These are phyloP conservation scores for Peromyscus californicus DNA, from an alignment of 2,113 vertebrate species.

Conservation along the genomic window DNA sequence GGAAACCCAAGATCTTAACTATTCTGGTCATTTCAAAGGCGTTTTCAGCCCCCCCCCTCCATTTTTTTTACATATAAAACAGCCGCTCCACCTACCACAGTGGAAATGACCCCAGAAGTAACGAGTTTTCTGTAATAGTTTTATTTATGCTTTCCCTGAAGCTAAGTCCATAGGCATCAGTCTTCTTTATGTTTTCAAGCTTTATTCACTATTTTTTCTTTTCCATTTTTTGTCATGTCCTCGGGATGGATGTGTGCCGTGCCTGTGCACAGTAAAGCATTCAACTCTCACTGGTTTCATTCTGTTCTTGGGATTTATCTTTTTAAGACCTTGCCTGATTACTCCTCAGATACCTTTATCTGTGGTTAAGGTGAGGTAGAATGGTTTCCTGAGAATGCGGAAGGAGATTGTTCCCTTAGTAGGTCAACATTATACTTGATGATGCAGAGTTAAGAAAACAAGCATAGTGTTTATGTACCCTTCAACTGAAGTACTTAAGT, in stretches of 20 bases:
- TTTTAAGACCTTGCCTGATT: slow-evolving; percentile 40
- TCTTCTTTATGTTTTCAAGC: background rate
- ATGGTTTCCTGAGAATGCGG: background rate
- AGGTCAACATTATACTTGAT: slow-evolving; percentile 42
- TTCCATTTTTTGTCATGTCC: background rate
- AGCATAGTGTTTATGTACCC: slow-evolving; percentile 1
- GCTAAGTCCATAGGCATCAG: background rate
- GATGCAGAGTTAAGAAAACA: slow-evolving; percentile 53
- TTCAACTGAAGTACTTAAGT: slow-evolving; percentile 40
- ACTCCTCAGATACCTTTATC: slow-evolving; percentile 29
- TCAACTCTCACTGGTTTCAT: background rate
- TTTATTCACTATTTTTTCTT: background rate
- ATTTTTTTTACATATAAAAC: background rate
- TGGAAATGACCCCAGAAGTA: background rate
- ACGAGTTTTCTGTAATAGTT: background rate
- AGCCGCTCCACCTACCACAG: background rate
- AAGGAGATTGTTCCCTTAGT: background rate
- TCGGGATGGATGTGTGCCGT: background rate
- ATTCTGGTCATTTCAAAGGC: background rate
- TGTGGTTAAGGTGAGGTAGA: background rate
- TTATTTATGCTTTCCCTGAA: background rate
- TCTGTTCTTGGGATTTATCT: slow-evolving; percentile 24
- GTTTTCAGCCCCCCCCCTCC: background rate
- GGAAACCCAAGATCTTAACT: background rate
- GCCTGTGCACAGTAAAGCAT: background rate